Base-by-base conservation (phyloP, 2,888 invertebrate genomes). In the Trichogramma evanescens region DNA sequence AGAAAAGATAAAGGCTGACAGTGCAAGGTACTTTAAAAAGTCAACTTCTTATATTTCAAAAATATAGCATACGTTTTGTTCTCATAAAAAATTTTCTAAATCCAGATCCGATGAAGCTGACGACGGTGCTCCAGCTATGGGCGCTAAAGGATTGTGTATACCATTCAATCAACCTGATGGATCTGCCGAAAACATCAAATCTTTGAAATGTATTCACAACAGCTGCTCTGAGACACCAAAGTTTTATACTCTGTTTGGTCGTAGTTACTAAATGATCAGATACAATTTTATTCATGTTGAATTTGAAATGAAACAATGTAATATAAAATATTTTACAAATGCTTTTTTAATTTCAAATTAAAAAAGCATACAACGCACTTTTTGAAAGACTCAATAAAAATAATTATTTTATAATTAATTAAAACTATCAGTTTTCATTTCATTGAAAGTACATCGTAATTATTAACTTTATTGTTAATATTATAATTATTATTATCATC, bases 141-240 rank as follows among this genome's bases (percentile, higher is more conserved):
- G 99, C 48, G 99, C 99, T 6, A 99, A 99, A 80, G 89, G 94
- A 6, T 83, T 99, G n/a, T 99, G 99, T 77, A 93, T 98, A 72
- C 99, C 99, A 4, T 91, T 97, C 77, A 84, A 91, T 54, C 98
- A 94, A 72, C 86, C 86, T 4, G 77, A 76, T 52, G 70, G 72
- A 43, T 90, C 92, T 0, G 82, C 85, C 3, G 74, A 80, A 4
- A 82, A 91, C 50, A 75, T 82, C 5, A 74, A 81, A 7, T 75
- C 77, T 4, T 85, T 89, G 65, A 87, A 86, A 69, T 99, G 99
- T 78, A 89, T 99, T 69, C 86, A 94, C 79, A 93, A 95, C 0
- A 81, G 80, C 58, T 99, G 99, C 80, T 83, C 79, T 39, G 85
- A 83, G 59, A 87, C 87, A 70, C 90, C 98, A 3, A 84, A 89